Percentiles rank a stretch among this genome's conserved stretches.
Conservation (phyloP, 1,140 invertebrate species). For the Pseudachorutes palmiensis region DNA sequence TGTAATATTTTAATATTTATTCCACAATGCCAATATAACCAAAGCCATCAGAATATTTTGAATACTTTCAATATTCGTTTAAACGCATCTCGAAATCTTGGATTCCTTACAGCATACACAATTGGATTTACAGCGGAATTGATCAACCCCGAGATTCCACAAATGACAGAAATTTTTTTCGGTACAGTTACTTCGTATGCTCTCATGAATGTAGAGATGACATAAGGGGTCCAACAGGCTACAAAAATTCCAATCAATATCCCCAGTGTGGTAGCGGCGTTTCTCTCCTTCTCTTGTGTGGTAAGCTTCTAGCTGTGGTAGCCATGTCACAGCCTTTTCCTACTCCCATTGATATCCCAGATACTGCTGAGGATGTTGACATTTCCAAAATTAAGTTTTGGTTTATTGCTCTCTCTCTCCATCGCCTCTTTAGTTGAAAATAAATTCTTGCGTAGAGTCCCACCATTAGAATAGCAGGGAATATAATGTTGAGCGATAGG, state of each 20-base stretch:
- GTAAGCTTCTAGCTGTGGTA: neutral
- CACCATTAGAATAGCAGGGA: neutral
- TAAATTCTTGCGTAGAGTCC: neutral
- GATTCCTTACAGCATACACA: neutral
- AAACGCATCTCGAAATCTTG: neutral
- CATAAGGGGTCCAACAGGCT: neutral
- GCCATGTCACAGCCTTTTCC: too few relatives aligned
- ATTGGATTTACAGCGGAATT: neutral
- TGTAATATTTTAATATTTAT: too few relatives aligned
- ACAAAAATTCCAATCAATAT: conserved; percentile 1
- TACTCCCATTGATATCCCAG: too few relatives aligned
- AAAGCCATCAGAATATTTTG: too few relatives aligned
- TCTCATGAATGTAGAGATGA: neutral
- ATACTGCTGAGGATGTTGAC: too few relatives aligned
- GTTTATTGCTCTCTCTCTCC: neutral
- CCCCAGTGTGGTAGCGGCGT: neutral
- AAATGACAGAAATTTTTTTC: neutral
- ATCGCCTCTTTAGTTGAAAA: neutral
- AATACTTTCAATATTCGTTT: neutral
- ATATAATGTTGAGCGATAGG: neutral
- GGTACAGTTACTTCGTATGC: neutral
- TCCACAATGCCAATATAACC: too few relatives aligned
- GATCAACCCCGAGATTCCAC: neutral
- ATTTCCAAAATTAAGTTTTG: neutral
- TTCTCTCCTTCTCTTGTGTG: neutral